A percentile compares a stretch with the other conserved stretches of the same genome.
Conservation (phyloP, 2,888 invertebrate species). For the Abrostola triplasia region DNA sequence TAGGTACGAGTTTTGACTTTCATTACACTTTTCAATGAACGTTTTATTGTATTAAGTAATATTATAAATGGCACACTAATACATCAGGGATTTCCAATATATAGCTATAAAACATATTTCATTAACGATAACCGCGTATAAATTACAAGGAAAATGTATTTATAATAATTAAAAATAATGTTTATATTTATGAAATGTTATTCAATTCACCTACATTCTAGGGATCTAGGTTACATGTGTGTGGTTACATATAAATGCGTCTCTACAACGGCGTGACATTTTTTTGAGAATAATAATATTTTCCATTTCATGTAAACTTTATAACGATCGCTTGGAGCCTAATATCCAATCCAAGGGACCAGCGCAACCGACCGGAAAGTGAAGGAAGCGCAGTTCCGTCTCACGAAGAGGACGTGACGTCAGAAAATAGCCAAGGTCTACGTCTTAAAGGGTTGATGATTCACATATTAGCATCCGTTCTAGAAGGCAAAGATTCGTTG, state of each 20-base stretch:
- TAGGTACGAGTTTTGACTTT: constrained; percentile 59
- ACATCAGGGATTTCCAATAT: constrained; percentile 4
- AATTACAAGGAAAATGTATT: constrained; percentile 31
- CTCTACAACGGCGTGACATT: too few species aligned
- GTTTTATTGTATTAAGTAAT: constrained; percentile 35
- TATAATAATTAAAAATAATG: neutral
- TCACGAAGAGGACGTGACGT: constrained; percentile 61
- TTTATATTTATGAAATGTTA: too few species aligned
- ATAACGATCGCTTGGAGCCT: too few species aligned
- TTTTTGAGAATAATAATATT: too few species aligned
- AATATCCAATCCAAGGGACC: too few species aligned
- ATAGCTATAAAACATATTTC: constrained; percentile 11
- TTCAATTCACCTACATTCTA: too few species aligned
- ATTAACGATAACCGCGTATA: constrained; percentile 15
- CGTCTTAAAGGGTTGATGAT: constrained; percentile 50
- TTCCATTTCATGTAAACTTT: too few species aligned
- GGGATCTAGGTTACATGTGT: too few species aligned
- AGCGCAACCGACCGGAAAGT: constrained; percentile 74
- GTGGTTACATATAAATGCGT: too few species aligned
- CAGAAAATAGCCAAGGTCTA: constrained; percentile 57
- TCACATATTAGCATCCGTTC: constrained; percentile 19
- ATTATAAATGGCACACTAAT: constrained; percentile 13
- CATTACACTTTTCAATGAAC: constrained; percentile 51
- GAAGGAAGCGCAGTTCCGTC: constrained; percentile 80
- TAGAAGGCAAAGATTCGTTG: constrained; percentile 3